Percentiles rank a stretch among this genome's conserved stretches.
These are phyloP conservation scores for Stylophora pistillata DNA, from an alignment of 64 coral and sea anemone species.

Conservation along the genomic window DNA sequence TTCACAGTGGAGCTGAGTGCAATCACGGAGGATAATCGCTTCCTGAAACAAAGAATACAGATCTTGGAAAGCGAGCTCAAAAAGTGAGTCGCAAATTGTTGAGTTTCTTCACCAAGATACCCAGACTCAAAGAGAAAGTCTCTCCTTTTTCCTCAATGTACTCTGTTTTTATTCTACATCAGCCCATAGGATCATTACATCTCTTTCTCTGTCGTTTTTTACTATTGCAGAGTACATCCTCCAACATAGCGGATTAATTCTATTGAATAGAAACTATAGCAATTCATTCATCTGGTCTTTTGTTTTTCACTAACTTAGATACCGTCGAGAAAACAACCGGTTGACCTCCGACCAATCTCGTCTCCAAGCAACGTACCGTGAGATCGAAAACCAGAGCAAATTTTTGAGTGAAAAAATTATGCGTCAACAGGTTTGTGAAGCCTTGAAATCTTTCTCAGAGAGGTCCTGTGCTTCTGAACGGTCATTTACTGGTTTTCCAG, in stretches of 20 bases:
- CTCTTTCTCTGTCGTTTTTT: too few relatives aligned
- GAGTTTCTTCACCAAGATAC: not conserved
- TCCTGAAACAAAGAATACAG: conserved; percentile 89
- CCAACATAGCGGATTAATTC: too few relatives aligned
- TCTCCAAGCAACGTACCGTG: conserved; percentile 66
- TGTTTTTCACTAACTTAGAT: conserved; percentile 25
- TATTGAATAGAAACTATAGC: too few relatives aligned
- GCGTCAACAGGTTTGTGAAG: conserved; percentile 64
- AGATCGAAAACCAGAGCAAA: conserved; percentile 67
- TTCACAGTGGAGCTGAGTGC: conserved; percentile 84
- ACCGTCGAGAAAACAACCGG: conserved; percentile 84
- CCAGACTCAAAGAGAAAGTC: not conserved
- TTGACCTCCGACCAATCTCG: conserved; percentile 72
- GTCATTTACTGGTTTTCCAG: not conserved
- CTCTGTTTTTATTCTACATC: too few relatives aligned
- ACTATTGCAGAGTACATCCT: too few relatives aligned
- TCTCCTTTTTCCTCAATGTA: too few relatives aligned
- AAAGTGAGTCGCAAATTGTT: conserved; percentile 59
- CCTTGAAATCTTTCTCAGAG: too few relatives aligned
- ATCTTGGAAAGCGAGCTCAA: conserved; percentile 96
- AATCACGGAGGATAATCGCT: conserved; percentile 81
- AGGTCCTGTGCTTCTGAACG: not conserved
- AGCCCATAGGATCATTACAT: too few relatives aligned
- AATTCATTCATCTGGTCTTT: not conserved
- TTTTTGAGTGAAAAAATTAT: conserved; percentile 57